Evolutionary conservation across 2,113 vertebrate species (phyloP).

Genomic region (Mixornis gularis): DNA sequence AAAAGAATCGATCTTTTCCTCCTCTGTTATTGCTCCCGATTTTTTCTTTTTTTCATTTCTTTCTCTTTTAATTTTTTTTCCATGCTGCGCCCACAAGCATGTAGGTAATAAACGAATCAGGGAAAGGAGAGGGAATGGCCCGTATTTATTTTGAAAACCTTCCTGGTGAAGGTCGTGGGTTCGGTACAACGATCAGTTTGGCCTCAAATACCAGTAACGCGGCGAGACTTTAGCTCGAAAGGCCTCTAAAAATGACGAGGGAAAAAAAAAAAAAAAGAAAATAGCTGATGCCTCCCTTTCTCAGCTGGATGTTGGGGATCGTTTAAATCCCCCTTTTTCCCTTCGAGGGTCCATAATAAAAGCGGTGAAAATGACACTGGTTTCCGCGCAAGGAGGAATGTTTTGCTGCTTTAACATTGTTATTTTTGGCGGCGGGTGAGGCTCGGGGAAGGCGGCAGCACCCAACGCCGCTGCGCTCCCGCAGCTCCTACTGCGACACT

Average conservation of each 20-base stretch:
- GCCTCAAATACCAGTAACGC: not conserved
- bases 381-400: not conserved
- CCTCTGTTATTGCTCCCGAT: not conserved
- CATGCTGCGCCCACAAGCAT: not conserved
- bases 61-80: too few relatives aligned
- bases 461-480: conserved; percentile 6
- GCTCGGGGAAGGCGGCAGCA: not conserved
- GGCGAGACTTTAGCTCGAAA: not conserved
- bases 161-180: not conserved
- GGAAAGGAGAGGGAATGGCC: not conserved
- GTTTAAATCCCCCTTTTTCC: conserved; percentile 42
- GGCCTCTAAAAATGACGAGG: not conserved
- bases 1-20: not conserved
- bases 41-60: not conserved
- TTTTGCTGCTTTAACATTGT: not conserved
- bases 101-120: not conserved
- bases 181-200: not conserved
- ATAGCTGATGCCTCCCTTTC: conserved; percentile 6
- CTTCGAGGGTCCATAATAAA: conserved; percentile 17
- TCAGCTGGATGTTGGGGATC: conserved; percentile 45
- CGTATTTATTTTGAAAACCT: not conserved
- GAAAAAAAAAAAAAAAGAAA: too few relatives aligned
- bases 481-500: not conserved
- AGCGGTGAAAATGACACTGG: conserved; percentile 34
- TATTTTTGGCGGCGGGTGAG: conserved; percentile 3